Evolutionary conservation across 2,888 invertebrate species (phyloP), one percentile per base, ranked within the genome.

Genomic region (Ichneumoninae sp.): DNA sequence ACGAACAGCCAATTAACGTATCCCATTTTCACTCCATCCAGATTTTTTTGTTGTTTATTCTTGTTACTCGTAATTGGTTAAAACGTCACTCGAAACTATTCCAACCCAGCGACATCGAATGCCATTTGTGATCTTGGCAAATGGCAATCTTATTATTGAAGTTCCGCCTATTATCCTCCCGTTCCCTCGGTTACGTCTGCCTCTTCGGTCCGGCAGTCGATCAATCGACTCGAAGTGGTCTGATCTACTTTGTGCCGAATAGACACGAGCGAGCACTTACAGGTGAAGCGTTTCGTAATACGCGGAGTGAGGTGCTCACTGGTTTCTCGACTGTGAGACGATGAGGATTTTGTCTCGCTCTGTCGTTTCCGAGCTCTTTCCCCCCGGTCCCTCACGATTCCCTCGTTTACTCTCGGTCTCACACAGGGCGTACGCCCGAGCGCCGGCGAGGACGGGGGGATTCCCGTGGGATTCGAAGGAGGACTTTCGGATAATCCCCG

Each of bases 401-500:
- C 36, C 65, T 72, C 82, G 75, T 74, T 82, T 81, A 76, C 68
- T 57, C 65, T 62, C 65, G 69, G 79, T 62, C 78, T 69, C 74
- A 70, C 47, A 50, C 10, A 68, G 78, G 74, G 62, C 66, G 74
- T 52, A 47, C 47, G 66, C 69, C 26, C 50, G 78, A 54, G 57
- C 76, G 76, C 65, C 62, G 70, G 60, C 40, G 54, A 68, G 19
- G 77, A 82, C 16, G 81, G 62, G 68, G 78, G 80, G 86, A 79
- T 86, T 91, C 91, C 87, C 89, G 80, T 81, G 89, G 88, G 91
- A 90, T 86, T 88, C 86, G 74, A 87, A 83, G 83, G 62, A 87
- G 87, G 89, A 89, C 88, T 89, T 83, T 78, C 80, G 87, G 89
- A 90, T 91, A 91, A 91, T 90, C 90, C 89, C 86, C 90, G 88